Conservation (phyloP, 2,888 invertebrate genomes). For the Campoplex capitator region DNA sequence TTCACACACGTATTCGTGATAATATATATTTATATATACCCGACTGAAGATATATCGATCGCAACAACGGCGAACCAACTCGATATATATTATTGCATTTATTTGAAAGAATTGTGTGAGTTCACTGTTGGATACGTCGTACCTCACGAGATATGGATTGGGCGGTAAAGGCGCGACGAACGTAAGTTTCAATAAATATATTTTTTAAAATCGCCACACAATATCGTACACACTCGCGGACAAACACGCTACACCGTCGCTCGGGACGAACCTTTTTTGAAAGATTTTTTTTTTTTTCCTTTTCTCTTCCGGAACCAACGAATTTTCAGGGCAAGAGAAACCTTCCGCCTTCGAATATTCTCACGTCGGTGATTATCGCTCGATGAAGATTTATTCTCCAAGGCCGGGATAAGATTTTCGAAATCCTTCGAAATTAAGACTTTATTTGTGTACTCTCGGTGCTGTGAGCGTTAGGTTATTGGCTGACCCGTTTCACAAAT, state of each 20-base stretch:
- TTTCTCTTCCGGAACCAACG: slow-evolving; percentile 3
- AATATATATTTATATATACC: slow-evolving; percentile 26
- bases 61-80: slow-evolving; percentile 36
- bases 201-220: slow-evolving; percentile 3
- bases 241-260: not conserved
- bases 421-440: not conserved
- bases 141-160: slow-evolving; percentile 83
- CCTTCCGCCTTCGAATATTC: not conserved
- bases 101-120: slow-evolving; percentile 68
- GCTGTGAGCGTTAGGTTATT: not conserved
- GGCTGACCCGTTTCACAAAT: slow-evolving; percentile 7
- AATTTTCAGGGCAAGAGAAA: slow-evolving; percentile 12
- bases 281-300: not conserved
- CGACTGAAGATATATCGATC: slow-evolving; percentile 21
- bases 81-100: slow-evolving; percentile 47
- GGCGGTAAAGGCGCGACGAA: slow-evolving; percentile 84
- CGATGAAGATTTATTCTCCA: not conserved
- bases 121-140: slow-evolving; percentile 80
- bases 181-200: slow-evolving; percentile 78
- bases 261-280: not conserved
- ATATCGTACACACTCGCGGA: not conserved
- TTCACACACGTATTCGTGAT: slow-evolving; percentile 26
- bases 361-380: not conserved
- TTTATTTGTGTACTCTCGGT: slow-evolving; percentile 8
- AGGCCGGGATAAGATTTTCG: not conserved